Conservation (phyloP, 2,113 vertebrate genomes). For the Smithornis capensis region DNA sequence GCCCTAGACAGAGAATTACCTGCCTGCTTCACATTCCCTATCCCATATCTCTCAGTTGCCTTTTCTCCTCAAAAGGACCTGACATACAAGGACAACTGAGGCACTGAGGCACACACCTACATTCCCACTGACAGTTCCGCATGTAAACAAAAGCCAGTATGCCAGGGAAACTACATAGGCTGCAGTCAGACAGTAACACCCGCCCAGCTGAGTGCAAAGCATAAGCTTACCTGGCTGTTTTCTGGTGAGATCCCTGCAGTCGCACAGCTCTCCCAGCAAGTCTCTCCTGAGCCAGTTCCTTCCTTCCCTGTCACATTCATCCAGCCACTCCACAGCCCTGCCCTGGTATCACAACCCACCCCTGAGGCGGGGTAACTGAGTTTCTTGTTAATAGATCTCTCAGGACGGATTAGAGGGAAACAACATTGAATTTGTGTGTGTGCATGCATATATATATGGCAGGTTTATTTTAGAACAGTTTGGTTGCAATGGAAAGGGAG, state of each 20-base stretch:
- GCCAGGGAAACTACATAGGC: not conserved
- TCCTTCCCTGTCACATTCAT: not conserved
- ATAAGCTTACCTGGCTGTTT: not conserved
- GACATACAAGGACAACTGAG: not conserved
- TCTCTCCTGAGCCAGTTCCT: not conserved
- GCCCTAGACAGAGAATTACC: not conserved
- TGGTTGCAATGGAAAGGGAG: not conserved
- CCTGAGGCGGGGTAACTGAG: not conserved
- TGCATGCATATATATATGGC: not conserved
- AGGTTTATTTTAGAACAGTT: not conserved
- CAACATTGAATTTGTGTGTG: not conserved
- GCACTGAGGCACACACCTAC: not conserved
- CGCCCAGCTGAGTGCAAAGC: not conserved
- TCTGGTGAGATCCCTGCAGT: not conserved
- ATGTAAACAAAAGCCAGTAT: not conserved
- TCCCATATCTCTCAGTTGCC: not conserved
- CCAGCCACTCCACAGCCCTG: not conserved
- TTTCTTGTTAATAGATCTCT: not conserved
- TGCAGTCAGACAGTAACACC: not conserved
- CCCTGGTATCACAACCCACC: not conserved
- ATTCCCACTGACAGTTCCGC: no score
- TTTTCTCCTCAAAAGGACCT: not conserved
- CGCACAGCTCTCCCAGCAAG: not conserved
- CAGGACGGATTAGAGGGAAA: not conserved
- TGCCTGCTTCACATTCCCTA: not conserved